Evolutionary conservation across 2,888 invertebrate genomes (phyloP), one percentile per base, ranked within the genome.

Genomic region (Napeogenes inachia): DNA sequence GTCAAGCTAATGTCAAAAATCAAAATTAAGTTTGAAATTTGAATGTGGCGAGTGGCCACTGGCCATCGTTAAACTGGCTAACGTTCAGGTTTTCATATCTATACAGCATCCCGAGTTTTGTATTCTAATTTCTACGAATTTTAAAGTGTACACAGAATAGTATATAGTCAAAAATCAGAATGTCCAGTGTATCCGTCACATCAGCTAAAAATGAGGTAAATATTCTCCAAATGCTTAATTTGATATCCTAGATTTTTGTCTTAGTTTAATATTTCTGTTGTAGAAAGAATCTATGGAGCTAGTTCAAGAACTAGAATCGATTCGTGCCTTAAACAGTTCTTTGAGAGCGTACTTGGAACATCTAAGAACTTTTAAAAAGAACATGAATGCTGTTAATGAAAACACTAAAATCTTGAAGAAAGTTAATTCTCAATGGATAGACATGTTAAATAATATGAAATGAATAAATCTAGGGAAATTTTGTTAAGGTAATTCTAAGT

Each of bases 401-500:
- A 90, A 87, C 59, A 82, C 74, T 13, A 74, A 74, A 13, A 75
- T 85, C 21, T 71, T 91, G 0, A 71, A 64, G 0, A 82, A 84
- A 72, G 79, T 87, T 0, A 89, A 91, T 50, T 65, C 67, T 0
- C 76, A 87, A 54, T 89, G 87, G 89, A 60, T 81, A 3, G 75
- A 81, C 2, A 68, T 64, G 0, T 57, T 83, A 30, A 76, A 72
- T 63, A 59, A 56, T 60, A 74, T 64, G 57, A 72, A 74, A 61
- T 68, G 58, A 65, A 30, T 45, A 38, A 57, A 13, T 42, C 12
- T 10, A 42, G 10, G 10, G 10, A 1, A 42, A 3, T 8, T 42
- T 42, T 10, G 42, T 10, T 10, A 42, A 42, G 10, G 42, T 42
- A 42, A 42, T 42, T 42, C 42, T 38, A 42, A 10, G 12, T 42